Base-by-base conservation (phyloP, 2,113 vertebrate genomes). In the Chauna torquata region DNA sequence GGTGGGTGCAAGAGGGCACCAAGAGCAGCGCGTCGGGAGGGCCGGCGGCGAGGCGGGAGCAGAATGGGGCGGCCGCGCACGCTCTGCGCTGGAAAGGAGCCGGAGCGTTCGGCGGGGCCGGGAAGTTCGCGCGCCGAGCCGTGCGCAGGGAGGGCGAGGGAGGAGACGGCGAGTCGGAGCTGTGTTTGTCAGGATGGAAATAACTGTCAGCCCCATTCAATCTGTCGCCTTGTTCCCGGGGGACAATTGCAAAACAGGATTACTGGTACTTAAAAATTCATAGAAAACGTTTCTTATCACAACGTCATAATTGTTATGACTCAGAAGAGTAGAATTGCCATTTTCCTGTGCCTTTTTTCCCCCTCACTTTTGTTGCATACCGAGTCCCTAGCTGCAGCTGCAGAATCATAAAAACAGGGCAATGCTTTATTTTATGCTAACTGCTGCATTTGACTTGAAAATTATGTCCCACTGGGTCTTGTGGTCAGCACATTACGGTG, bases 401-500 rank as follows among this genome's bases (percentile, higher is more conserved):
- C 86, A 50, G 97, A 96, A 96, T 98, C 74, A 62, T 98, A 96
- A 96, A 84, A 62, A 92, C 94, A 72, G 90, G 97, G 97, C 86
- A 44, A 34, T 89, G 98, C 95, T 97, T 98, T 98, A 98, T 99
- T 99, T 96, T 98, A 99, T 98, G 95, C 98, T 97, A 98, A 97
- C 97, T 92, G 98, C 98, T 98, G 97, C 97, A 98, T 98, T 98
- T 97, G 98, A 98, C 98, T 98, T 98, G 98, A 98, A 98, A 98
- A 98, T 98, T 91, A 94, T 45, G 94, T 98, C 98, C 98, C 98
- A 97, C 84, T 97, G 98, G 98, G 98, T 98, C 97, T 97, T 61
- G 98, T 98, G 98, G 97, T 98, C 98, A 98, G 98, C 98, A 97
- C 96, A 96, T 98, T 98, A 93, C 79, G 1, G 77, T 42, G 92